phyloP scores from a whole-genome alignment of 2,888 invertebrate species.

The Lottia gigantea region DNA sequence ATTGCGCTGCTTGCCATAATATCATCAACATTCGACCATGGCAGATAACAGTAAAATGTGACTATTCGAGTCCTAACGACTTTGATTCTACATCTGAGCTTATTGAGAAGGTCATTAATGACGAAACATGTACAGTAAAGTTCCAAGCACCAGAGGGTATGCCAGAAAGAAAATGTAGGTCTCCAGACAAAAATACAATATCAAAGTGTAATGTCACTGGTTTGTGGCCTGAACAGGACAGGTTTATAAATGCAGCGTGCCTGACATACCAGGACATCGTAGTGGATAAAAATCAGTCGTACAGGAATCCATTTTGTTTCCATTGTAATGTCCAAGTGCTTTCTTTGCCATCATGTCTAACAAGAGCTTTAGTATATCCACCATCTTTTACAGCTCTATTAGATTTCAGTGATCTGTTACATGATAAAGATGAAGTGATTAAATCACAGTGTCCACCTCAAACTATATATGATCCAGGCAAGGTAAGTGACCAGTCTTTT shows the following conservation, averaged over 20 bases:
- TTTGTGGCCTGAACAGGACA: slow-evolving; percentile 19
- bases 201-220: slow-evolving; percentile 18
- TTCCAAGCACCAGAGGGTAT: slow-evolving; percentile 4
- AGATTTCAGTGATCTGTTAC: slow-evolving; percentile 26
- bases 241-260: slow-evolving; percentile 31
- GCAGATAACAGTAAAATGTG: slow-evolving; percentile 16
- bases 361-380: not conserved
- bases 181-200: slow-evolving; percentile 14
- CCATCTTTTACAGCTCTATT: slow-evolving; percentile 28
- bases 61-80: not conserved
- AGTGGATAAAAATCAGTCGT: slow-evolving; percentile 16
- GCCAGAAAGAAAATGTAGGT: slow-evolving; percentile 11
- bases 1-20: slow-evolving; percentile 18
- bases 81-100: not conserved
- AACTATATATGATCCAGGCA: slow-evolving; percentile 22
- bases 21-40: slow-evolving; percentile 10
- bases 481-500: slow-evolving; percentile 11
- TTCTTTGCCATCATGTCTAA: slow-evolving; percentile 12
- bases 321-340: slow-evolving; percentile 27
- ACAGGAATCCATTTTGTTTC: slow-evolving; percentile 34
- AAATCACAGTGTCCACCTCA: slow-evolving; percentile 6
- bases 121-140: slow-evolving; percentile 7
- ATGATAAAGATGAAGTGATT: not conserved
- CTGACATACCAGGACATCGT: slow-evolving; percentile 22
- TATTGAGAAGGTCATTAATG: slow-evolving; percentile 2